Base-by-base conservation (phyloP, 1,140 invertebrate genomes). In the Dendroctonus ponderosae region DNA sequence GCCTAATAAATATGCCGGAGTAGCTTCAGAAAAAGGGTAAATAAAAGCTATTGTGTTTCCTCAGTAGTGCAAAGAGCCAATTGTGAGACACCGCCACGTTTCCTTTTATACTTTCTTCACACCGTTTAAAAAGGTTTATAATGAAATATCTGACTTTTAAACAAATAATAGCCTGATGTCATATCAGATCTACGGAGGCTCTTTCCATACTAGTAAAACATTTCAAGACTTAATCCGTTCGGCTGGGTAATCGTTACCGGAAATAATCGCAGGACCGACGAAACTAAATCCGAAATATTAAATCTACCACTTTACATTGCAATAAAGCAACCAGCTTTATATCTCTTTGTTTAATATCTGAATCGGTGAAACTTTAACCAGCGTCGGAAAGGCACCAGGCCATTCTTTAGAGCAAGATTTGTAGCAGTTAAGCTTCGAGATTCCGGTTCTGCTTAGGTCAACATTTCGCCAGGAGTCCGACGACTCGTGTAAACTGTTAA, bases 401-500 rank as follows among this genome's bases (percentile, higher is more conserved):
- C 38, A 40, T 56, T n/a, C 53, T 56, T 56, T 56, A 56, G 26
- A 56, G 53, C 39, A 56, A 56, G 53, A 56, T 56, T 56, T 56
- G 53, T 56, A 56, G 53, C 37, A 56, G 53, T 56, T 14, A 56
- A 56, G 53, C 53, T 56, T 56, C 53, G 53, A 15, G 53, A 56
- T 56, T 56, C 53, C 53, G 53, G 53, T 11, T 56, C 53, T 56
- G 53, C 39, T 56, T 39, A 56, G 53, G 53, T 56, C 53, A 56
- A 56, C 53, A 56, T 40, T 56, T 56, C 39, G 39, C 53, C 53
- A 56, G 53, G 26, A 56, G 41, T 56, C 53, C 53, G 53, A 56
- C 53, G 53, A 56, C n/a, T 56, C 53, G 53, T 56, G 53, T 56
- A 56, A 56, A 56, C 53, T 56, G 53, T 56, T 56, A 56, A 56